Percentiles rank a stretch among this genome's conserved stretches.
Evolutionary conservation across 2,797 vertebrate species (phyloP).

Genomic region (Oreortyx pictus): DNA sequence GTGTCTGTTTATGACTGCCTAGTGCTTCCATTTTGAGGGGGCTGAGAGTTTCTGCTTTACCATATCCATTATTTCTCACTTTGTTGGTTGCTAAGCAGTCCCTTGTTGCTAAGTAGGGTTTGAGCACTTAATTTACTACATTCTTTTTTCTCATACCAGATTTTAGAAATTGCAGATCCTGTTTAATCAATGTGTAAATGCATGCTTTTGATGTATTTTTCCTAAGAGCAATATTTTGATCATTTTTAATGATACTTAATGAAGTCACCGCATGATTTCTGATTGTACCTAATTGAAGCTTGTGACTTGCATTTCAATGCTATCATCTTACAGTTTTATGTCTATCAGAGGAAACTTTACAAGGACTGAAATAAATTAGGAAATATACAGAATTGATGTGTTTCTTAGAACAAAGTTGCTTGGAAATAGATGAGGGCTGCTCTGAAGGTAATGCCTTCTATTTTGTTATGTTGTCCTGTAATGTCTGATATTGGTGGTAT

Average conservation of each 20-base stretch:
- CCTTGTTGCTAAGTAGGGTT: conserved; percentile 84
- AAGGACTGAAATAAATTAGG: conserved; percentile 75
- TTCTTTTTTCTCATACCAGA: conserved; percentile 81
- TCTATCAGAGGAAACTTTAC: conserved; percentile 78
- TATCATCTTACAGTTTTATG: conserved; percentile 81
- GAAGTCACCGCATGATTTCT: conserved; percentile 87
- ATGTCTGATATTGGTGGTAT: not conserved
- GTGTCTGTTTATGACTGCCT: conserved; percentile 24
- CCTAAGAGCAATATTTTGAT: conserved; percentile 88
- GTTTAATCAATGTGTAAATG: conserved; percentile 87
- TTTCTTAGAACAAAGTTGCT: conserved; percentile 59
- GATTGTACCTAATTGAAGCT: conserved; percentile 87
- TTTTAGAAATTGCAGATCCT: conserved; percentile 85
- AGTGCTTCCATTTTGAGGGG: conserved; percentile 32
- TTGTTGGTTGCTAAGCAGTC: conserved; percentile 85
- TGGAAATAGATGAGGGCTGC: conserved; percentile 9
- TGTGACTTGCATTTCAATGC: conserved; percentile 86
- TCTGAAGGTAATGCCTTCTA: not conserved
- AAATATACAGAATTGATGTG: conserved; percentile 61
- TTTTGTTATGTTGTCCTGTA: not conserved
- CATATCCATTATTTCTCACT: conserved; percentile 78
- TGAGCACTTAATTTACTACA: conserved; percentile 84
- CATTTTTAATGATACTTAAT: conserved; percentile 89
- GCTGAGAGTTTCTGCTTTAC: conserved; percentile 69
- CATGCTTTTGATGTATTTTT: conserved; percentile 87